phyloP scores from a whole-genome alignment of 2,113 vertebrate species.

The Hystrix cristata region DNA sequence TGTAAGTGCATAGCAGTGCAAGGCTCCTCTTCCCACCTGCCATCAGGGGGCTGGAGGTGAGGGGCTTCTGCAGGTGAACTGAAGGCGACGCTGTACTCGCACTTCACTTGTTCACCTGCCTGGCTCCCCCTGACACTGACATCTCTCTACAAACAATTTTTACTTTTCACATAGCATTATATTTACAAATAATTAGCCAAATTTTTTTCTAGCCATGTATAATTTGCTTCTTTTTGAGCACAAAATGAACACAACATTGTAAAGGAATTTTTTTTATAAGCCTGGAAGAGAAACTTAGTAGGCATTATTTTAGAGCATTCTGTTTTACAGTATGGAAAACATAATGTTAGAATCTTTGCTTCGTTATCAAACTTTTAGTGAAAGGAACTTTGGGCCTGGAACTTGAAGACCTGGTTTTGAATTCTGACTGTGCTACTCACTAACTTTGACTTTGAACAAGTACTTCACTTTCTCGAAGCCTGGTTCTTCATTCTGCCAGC shows the following conservation, averaged over 20 bases:
- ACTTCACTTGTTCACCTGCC: background rate
- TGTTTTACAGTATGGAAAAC: constrained; percentile 7
- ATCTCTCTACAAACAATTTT: background rate
- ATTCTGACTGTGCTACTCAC: background rate
- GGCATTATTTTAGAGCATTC: constrained; percentile 7
- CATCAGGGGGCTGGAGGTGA: background rate
- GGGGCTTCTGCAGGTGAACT: background rate
- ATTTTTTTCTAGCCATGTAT: constrained; percentile 18
- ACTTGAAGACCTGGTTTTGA: constrained; percentile 3
- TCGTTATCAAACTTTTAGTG: background rate
- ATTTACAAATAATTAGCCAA: background rate
- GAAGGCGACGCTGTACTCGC: background rate
- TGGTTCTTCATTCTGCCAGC: constrained; percentile 33
- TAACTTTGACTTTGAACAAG: constrained; percentile 48
- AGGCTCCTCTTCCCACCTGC: background rate
- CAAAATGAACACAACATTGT: background rate
- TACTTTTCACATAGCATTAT: background rate
- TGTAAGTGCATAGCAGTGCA: background rate
- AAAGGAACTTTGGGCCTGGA: background rate
- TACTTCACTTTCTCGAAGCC: constrained; percentile 14
- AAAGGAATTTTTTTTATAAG: background rate
- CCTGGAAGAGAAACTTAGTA: background rate
- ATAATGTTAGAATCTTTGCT: background rate
- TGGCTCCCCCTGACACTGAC: background rate
- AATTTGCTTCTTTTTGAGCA: constrained; percentile 29